Base-by-base conservation (phyloP, 1,140 invertebrate species). In the Spodoptera frugiperda region DNA sequence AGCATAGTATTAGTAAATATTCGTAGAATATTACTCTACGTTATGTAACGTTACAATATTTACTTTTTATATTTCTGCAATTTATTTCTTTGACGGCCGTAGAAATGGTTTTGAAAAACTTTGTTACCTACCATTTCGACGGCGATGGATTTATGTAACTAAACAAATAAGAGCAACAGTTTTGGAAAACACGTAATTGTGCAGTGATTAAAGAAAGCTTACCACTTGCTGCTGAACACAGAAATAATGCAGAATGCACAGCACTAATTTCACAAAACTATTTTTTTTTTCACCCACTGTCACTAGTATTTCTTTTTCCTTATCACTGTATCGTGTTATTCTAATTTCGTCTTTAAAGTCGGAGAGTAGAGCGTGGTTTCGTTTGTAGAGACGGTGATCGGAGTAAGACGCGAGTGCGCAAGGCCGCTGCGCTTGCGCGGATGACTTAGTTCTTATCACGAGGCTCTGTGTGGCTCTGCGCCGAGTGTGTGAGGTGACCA, bases 391-490 rank as follows among this genome's bases (percentile, higher is more conserved):
- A 54, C 39, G 30, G 21, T n/a, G 17, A 15, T 25, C 39, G 70
- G 3, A 0, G 39, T 57, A 30, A 72, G 70, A 72, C 70, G 70
- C 70, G 70, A n/a, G 70, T 48, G 54, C 70, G 39, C 70, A 57
- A 72, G 70, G 70, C 70, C 70, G 39, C 25, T 21, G 70, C 70
- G 70, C 70, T 14, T 9, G 70, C 70, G 70, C 70, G 33, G 70
- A 72, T 72, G 70, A 57, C 48, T 72, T 57, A 39, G 12, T 57
- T 55, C 53, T 72, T 72, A 72, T 72, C 70, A 72, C 70, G 70
- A 72, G 70, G 9, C 68, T 71, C 25, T 8, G 48, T 1, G 33
- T 9, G 70, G 9, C 68, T 71, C 25, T 8, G 48, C 0, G 33
- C n/a, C 33, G 53, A 71, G 39, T 48, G 17, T 59, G 70, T 59